Conservation (phyloP, 2,113 vertebrate genomes). For the Engystomops pustulosus region DNA sequence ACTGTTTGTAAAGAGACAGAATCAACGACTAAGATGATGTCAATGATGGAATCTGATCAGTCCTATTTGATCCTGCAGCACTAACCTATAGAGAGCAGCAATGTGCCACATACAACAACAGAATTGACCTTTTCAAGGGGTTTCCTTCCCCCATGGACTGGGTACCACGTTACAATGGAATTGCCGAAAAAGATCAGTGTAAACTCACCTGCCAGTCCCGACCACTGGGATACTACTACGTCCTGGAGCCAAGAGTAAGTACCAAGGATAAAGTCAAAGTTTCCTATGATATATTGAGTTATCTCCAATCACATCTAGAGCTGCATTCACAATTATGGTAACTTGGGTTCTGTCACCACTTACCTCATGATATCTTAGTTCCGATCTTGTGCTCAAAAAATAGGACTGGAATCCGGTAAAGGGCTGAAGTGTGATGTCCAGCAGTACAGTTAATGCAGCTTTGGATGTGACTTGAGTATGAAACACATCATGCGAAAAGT, state of each 20-base stretch:
- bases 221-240: constrained; percentile 71
- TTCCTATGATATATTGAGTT: neutral
- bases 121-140: constrained; percentile 67
- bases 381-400: too few relatives aligned
- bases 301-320: neutral
- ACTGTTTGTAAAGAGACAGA: neutral
- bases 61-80: constrained; percentile 40
- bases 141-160: constrained; percentile 72
- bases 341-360: neutral
- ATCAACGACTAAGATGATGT: neutral
- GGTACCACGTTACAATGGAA: constrained; percentile 71
- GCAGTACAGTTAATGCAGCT: neutral
- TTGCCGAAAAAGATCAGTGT: constrained; percentile 70
- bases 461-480: neutral
- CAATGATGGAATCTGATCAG: neutral
- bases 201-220: constrained; percentile 74
- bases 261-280: neutral
- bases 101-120: constrained; percentile 72
- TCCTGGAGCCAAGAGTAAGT: constrained; percentile 72
- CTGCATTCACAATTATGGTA: neutral
- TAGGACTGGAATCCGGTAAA: too few relatives aligned
- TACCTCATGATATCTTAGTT: too few relatives aligned
- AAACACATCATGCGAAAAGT: too few relatives aligned
- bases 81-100: constrained; percentile 74
- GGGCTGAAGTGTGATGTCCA: too few relatives aligned